Base-by-base conservation (phyloP, 23 tunicate species). In the Halocynthia roretzi region DNA sequence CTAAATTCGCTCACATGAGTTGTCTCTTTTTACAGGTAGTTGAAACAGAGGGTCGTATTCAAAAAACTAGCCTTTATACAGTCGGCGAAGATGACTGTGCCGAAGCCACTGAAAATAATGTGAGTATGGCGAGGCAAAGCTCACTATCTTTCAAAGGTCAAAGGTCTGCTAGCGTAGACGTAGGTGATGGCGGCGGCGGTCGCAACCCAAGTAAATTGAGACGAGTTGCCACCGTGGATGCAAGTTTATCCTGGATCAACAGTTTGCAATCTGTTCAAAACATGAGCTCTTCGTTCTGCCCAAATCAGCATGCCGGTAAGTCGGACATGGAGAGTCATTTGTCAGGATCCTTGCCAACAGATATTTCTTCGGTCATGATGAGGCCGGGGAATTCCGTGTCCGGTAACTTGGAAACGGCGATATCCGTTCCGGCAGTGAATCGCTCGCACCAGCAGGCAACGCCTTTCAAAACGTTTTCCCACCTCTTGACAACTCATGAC, bases 171-270 rank as follows among this genome's bases (percentile, higher is more conserved):
- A 65, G 70, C 19, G 19, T 65, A 20, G 70, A 65, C 31, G 70
- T 65, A 0, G 70, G 70, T 20, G 31, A 48, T 20, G 31, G 48
- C 22, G 10, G 20, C 20, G 68, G 70, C 5, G 70, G 70, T 65
- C 44, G 44, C 44, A 31, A 31, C 44, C 44, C 44, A 31, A 31
- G 44, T 31, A 31, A 31, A 31, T 31, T 31, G 44, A 31, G 44
- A 4, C 44, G 44, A 31, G 44, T 31, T 31, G 44, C 44, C 44
- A 31, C 44, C 44, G 70, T 51, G 12, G 78, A 54, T 22, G 50
- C 56, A 20, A 74, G 78, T 56, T 54, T 74, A 11, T 74, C 78
- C 10, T 74, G 78, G 78, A 74, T 74, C 8, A 62, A 74, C 14
- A 54, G 23, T 8, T n/a, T 56, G 56, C 78, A 53, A 54, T 53